Conservation (phyloP, 2,797 vertebrate species). For the Aplochiton taeniatus region DNA sequence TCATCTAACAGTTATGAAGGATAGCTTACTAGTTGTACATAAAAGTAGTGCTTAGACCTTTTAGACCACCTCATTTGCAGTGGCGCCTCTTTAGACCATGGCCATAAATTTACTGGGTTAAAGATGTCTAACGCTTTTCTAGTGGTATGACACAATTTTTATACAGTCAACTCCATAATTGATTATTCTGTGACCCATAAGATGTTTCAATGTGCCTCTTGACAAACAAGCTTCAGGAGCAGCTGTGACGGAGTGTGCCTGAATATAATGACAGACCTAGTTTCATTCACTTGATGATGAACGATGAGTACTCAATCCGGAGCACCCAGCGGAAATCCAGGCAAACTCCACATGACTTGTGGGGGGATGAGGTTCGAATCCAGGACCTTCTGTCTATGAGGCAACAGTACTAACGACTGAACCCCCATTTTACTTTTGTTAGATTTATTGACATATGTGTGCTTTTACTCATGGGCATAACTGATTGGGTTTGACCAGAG, state of each 20-base stretch:
- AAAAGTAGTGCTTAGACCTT: neutral
- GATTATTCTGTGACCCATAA: constrained; percentile 19
- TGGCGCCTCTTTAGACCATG: neutral
- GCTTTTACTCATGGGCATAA: no score
- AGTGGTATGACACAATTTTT: constrained; percentile 22
- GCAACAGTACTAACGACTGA: no score
- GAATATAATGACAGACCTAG: constrained; percentile 11
- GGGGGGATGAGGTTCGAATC: no score
- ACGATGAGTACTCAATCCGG: constrained; percentile 3
- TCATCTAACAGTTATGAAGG: neutral
- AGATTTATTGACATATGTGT: no score
- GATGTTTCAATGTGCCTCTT: constrained; percentile 25
- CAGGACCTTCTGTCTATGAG: no score
- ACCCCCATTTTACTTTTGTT: no score
- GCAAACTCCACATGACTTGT: no score
- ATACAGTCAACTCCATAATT: constrained; percentile 13
- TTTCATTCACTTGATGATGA: constrained; percentile 9
- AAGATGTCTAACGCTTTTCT: constrained; percentile 20
- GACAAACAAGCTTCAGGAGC: constrained; percentile 20
- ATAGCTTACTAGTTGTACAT: neutral
- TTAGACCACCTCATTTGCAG: constrained; percentile 6
- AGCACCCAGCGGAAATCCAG: no score
- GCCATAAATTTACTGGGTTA: constrained; percentile 10
- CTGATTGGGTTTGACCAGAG: no score
- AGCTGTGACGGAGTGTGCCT: constrained; percentile 19